Evolutionary conservation across 2,888 invertebrate genomes (phyloP), one percentile per base, ranked within the genome.

Genomic region (Carpatolechia fugitivella): DNA sequence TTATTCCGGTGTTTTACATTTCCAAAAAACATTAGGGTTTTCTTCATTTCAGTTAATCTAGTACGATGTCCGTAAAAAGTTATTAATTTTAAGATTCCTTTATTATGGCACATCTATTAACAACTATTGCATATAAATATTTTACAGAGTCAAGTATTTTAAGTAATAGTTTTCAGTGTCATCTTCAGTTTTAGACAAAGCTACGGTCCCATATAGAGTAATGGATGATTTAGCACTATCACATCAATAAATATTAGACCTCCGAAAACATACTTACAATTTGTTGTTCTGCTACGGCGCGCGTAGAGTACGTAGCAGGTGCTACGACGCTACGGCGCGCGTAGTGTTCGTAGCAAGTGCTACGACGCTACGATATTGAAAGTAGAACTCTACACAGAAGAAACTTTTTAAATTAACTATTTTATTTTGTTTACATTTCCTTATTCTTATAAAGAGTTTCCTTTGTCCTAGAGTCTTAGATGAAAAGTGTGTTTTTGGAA

Each of bases 1-100:
- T 64, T 38, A 61, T 44, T 44, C 41, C 30, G 48, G 31, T 48
- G 48, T 24, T 48, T 48, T 31, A 31, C 13, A 48, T 14, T 48
- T 8, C n/a, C 13, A n/a, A 46, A 48, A 48, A 48, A 8, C 10
- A 41, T 16, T 16, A 8, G 4, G 13, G 14, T 10, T 13, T 41
- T 14, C 13, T 41, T 24, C 6, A 24, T 41, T 41, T 24, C 6
- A 24, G 24, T 24, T 24, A 24, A 4, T 24, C 24, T 24, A 24
- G 6, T 24, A 24, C 24, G 24, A 24, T 24, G 24, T 24, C 24
- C 3, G 24, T 24, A 24, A 24, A 24, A 24, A 24, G 24, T 24
- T 4, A 24, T 24, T 3, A 3, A 24, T 4, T 24, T 24, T 24
- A 24, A 24, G 24, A 6, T 24, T 24, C 24, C 24, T 4, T 24